Conservation (phyloP, 2,113 vertebrate species). For the Acrocephalus arundinaceus region DNA sequence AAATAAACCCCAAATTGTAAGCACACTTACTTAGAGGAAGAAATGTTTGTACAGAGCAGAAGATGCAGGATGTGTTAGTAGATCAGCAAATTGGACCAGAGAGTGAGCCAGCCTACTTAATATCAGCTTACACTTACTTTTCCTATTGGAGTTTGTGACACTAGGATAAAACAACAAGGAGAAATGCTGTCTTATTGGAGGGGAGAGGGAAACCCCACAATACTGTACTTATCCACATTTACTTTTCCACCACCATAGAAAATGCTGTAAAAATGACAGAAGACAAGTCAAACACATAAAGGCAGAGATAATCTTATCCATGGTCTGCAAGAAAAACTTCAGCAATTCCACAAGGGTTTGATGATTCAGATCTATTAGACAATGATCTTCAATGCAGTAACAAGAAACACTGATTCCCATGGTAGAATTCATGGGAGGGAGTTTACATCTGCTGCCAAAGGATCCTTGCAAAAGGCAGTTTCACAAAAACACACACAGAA, state of each 20-base stretch:
- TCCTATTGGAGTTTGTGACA: background rate
- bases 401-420: background rate
- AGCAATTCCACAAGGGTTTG: background rate
- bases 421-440: background rate
- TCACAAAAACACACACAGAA: background rate
- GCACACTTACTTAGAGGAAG: background rate
- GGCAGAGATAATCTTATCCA: background rate
- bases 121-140: background rate
- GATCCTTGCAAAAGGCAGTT: background rate
- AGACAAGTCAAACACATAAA: background rate
- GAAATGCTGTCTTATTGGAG: background rate
- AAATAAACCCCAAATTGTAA: background rate
- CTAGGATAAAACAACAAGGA: background rate
- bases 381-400: background rate
- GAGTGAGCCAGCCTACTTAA: background rate
- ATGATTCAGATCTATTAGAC: background rate
- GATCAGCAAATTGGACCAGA: background rate
- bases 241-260: background rate
- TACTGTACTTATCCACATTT: background rate
- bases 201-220: background rate
- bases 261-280: background rate
- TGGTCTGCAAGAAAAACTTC: background rate
- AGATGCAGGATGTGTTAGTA: background rate
- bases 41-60: background rate
- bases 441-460: background rate